Evolutionary conservation across 2,797 vertebrate genomes (phyloP).

Genomic region (Rhinophrynus dorsalis): DNA sequence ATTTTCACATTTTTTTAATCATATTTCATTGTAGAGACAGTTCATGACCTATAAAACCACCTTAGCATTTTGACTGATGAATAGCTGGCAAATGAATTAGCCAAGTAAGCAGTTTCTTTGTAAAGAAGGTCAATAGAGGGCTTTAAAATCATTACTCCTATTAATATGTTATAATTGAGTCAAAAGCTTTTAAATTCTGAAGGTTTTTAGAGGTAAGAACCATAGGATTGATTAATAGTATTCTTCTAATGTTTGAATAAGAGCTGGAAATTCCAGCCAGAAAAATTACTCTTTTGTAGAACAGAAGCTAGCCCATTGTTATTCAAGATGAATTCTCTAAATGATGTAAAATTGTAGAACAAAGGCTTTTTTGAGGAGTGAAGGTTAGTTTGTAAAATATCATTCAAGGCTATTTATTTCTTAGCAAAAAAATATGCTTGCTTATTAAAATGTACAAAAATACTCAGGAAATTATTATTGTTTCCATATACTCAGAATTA

Average conservation of each 20-base stretch:
- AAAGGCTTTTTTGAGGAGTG: conserved; percentile 37
- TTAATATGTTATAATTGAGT: conserved; percentile 69
- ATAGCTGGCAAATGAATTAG: conserved; percentile 64
- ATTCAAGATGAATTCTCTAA: conserved; percentile 45
- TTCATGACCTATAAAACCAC: conserved; percentile 69
- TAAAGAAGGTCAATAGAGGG: conserved; percentile 65
- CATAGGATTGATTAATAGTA: conserved; percentile 62
- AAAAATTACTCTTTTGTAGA: conserved; percentile 43
- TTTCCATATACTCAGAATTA: too few species aligned
- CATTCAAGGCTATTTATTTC: conserved; percentile 30
- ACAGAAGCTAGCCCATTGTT: conserved; percentile 23
- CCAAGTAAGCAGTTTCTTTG: conserved; percentile 64
- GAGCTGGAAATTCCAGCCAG: conserved; percentile 59
- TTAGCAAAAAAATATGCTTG: conserved; percentile 8
- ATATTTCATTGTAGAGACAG: conserved; percentile 60
- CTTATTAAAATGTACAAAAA: conserved; percentile 1
- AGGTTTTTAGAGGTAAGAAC: conserved; percentile 59
- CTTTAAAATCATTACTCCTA: conserved; percentile 64
- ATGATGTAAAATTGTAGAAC: conserved; percentile 9
- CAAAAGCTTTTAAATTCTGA: conserved; percentile 67
- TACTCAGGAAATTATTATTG: too few species aligned
- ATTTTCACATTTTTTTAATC: conserved; percentile 66
- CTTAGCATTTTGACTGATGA: conserved; percentile 66
- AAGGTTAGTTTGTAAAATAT: conserved; percentile 42
- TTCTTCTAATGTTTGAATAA: conserved; percentile 62